These are phyloP conservation scores for Lepus europaeus DNA, from an alignment of 2,113 vertebrate genomes.

Conservation along the genomic window DNA sequence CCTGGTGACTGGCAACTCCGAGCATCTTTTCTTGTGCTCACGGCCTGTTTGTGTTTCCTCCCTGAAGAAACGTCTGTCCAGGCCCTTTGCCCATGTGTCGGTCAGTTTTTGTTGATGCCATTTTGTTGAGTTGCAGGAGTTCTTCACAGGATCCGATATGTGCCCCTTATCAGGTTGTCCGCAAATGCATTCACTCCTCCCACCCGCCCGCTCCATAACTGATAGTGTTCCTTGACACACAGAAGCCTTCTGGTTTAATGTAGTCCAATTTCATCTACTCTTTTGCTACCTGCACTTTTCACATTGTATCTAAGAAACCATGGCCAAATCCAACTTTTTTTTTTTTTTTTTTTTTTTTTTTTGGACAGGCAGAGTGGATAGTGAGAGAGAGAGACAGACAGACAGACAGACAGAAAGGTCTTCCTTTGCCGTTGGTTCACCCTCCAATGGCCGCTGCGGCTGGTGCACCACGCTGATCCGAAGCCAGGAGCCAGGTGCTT, in stretches of 20 bases:
- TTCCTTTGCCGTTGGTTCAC: too few species aligned
- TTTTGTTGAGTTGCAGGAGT: neutral
- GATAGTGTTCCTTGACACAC: neutral
- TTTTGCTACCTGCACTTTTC: neutral
- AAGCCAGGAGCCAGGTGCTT: too few species aligned
- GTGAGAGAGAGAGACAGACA: too few species aligned
- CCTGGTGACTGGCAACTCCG: neutral
- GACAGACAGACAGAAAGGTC: too few species aligned
- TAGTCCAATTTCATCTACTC: neutral
- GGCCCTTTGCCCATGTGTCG: neutral
- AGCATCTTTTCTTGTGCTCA: neutral
- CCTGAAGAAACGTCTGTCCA: neutral
- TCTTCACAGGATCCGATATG: slow-evolving; percentile 24
- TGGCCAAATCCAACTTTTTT: neutral
- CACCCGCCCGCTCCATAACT: too few species aligned
- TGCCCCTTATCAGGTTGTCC: neutral
- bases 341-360: too few species aligned
- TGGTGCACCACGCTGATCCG: too few species aligned
- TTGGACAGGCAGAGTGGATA: too few species aligned
- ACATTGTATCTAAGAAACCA: neutral
- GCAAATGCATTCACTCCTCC: slow-evolving; percentile 16
- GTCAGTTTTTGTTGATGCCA: neutral
- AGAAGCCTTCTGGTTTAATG: neutral
- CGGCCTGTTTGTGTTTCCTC: neutral
- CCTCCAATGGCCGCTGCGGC: too few species aligned